Percentiles rank a stretch among this genome's conserved stretches.
Evolutionary conservation across 2,797 vertebrate species (phyloP).

Genomic region (Acipenser transmontanus): DNA sequence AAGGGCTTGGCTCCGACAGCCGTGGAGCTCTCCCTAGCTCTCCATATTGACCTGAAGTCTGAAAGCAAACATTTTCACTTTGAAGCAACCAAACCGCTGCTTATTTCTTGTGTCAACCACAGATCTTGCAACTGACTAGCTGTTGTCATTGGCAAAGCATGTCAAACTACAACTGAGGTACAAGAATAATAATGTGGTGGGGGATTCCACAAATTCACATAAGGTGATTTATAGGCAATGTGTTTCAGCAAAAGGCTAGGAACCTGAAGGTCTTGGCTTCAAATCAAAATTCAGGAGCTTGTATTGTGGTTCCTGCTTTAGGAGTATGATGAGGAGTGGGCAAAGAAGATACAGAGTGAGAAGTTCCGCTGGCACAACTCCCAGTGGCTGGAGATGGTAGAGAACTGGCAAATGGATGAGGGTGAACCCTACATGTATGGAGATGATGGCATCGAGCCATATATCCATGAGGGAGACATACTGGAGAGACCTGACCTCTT

Average conservation of each 20-base stretch:
- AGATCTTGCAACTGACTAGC: not conserved
- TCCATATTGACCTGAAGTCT: not conserved
- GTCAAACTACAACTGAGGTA: not conserved
- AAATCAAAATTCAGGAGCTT: no score
- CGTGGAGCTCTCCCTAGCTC: not conserved
- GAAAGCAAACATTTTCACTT: constrained; percentile 1
- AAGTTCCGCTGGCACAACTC: constrained; percentile 90
- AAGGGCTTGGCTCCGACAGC: not conserved
- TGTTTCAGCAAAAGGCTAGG: no score
- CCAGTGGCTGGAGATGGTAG: constrained; percentile 92
- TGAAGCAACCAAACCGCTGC: not conserved
- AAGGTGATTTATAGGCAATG: no score
- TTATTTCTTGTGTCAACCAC: not conserved
- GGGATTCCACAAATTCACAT: no score
- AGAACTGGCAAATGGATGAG: constrained; percentile 77
- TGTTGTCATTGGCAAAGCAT: not conserved
- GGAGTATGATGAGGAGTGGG: constrained; percentile 87
- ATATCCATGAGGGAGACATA: constrained; percentile 71
- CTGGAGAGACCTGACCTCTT: constrained; percentile 79
- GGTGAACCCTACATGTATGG: constrained; percentile 69
- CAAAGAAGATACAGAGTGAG: constrained; percentile 80
- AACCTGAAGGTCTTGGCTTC: no score
- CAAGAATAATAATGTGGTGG: no score
- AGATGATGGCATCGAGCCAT: constrained; percentile 72
- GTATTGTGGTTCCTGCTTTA: constrained; percentile 27